Conservation (phyloP, 2,888 invertebrate species). For the Pollenia angustigena region DNA sequence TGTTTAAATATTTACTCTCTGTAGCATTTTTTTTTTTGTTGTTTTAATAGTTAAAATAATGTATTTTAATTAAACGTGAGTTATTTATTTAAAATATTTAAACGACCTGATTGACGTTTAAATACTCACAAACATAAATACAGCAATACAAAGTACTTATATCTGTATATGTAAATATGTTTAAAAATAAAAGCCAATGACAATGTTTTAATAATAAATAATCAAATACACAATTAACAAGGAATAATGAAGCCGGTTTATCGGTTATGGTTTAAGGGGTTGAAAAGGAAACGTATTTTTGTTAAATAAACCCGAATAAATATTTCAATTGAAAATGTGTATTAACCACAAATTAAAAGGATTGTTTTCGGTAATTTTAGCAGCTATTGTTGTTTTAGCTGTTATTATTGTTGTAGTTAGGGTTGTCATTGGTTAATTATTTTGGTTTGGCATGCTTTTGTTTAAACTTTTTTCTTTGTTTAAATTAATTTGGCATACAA, state of each 20-base stretch:
- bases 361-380: neutral
- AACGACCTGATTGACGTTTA: neutral
- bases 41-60: neutral
- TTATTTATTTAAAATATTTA: neutral
- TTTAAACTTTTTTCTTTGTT: too few species aligned
- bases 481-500: conserved; percentile 40
- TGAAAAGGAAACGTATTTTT: conserved; percentile 12
- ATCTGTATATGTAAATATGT: neutral
- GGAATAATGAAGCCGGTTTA: neutral
- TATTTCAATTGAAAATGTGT: conserved; percentile 39
- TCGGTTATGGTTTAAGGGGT: too few species aligned
- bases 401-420: neutral
- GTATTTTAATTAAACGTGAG: neutral
- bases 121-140: too few species aligned
- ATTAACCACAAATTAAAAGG: conserved; percentile 42
- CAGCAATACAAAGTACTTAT: neutral
- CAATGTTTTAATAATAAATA: conserved; percentile 4
- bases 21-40: neutral
- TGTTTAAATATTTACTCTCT: too few species aligned
- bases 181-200: neutral
- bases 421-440: conserved; percentile 64
- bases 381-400: neutral
- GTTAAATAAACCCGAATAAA: conserved; percentile 54
- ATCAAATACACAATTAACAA: conserved; percentile 5
- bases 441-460: conserved; percentile 57